phyloP scores from a whole-genome alignment of 2,888 invertebrate genomes.

The Athalia cordata region DNA sequence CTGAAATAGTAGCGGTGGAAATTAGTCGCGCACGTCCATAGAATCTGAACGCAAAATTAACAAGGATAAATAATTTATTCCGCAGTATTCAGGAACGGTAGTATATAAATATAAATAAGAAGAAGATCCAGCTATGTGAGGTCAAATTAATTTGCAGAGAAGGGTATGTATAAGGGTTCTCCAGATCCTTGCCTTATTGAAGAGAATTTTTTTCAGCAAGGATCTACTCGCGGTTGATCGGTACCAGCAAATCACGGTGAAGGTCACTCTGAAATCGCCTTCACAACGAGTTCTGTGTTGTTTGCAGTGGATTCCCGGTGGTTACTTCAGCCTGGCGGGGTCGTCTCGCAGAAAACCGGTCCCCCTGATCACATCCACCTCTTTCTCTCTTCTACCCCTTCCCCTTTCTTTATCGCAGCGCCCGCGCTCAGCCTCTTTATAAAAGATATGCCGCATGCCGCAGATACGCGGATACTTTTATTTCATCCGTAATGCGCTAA shows the following conservation, averaged over 20 bases:
- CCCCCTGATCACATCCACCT: slow-evolving; percentile 43
- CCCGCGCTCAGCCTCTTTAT: slow-evolving; percentile 57
- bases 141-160: not conserved
- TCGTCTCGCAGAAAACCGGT: slow-evolving; percentile 61
- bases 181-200: not conserved
- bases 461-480: slow-evolving; percentile 67
- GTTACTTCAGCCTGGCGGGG: slow-evolving; percentile 30
- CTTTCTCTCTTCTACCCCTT: not conserved
- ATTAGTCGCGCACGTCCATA: too few relatives aligned
- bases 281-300: not conserved
- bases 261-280: slow-evolving; percentile 55
- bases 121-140: too few relatives aligned
- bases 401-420: slow-evolving; percentile 8
- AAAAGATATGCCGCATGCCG: slow-evolving; percentile 64
- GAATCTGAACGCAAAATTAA: too few relatives aligned
- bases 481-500: slow-evolving; percentile 68
- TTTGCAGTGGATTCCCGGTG: not conserved
- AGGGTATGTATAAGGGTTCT: not conserved
- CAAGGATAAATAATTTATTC: too few relatives aligned
- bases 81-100: too few relatives aligned
- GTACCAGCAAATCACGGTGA: slow-evolving; percentile 64
- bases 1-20: too few relatives aligned
- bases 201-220: slow-evolving; percentile 1
- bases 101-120: too few relatives aligned
- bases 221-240: slow-evolving; percentile 27